phyloP scores from a whole-genome alignment of 1,140 invertebrate genomes.

The Anastrepha obliqua region DNA sequence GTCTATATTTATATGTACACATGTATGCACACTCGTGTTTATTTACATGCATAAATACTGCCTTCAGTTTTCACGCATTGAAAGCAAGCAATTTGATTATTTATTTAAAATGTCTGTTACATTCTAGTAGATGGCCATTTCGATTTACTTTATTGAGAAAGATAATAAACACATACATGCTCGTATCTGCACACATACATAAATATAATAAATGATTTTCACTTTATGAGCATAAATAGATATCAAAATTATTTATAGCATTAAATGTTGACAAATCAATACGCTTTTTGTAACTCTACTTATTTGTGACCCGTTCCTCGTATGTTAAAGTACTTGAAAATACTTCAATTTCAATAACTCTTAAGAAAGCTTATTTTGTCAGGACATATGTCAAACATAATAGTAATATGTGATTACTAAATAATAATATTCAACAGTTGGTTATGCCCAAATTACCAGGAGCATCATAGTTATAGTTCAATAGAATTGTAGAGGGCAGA shows the following conservation, averaged over 20 bases:
- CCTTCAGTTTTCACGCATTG: slow-evolving; percentile 3
- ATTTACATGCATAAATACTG: not conserved
- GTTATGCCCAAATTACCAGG: not conserved
- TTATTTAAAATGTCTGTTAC: slow-evolving; percentile 1
- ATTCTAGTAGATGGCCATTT: not conserved
- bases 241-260: not conserved
- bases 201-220: not conserved
- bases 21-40: not conserved
- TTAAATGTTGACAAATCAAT: not conserved
- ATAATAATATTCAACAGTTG: not conserved
- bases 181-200: not conserved
- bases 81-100: slow-evolving; percentile 11
- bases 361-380: not conserved
- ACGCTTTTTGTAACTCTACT: not conserved
- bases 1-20: not conserved
- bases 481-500: too few relatives aligned
- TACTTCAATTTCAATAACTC: not conserved
- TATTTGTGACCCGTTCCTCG: too few relatives aligned
- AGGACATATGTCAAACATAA: not conserved
- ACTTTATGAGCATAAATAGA: not conserved
- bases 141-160: not conserved
- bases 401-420: not conserved
- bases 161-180: not conserved
- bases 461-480: too few relatives aligned
- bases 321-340: not conserved